phyloP scores from a whole-genome alignment of 2,113 vertebrate genomes.

The Serinus canaria region DNA sequence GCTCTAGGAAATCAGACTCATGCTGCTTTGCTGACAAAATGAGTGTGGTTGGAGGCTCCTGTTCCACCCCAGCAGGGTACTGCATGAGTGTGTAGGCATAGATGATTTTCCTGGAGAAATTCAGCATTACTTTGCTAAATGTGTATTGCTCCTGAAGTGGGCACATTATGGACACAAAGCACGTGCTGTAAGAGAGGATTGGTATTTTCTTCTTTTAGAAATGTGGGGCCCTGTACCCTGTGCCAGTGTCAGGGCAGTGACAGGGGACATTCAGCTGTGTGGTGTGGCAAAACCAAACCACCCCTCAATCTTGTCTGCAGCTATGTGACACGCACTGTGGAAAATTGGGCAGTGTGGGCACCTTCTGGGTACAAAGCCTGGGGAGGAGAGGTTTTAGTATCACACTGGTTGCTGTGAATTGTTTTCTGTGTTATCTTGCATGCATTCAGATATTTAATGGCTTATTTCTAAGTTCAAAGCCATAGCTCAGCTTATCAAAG shows the following conservation, averaged over 20 bases:
- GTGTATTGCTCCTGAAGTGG: not conserved
- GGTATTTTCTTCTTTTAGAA: not conserved
- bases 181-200: not conserved
- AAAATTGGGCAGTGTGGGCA: not conserved
- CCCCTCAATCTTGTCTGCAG: not conserved
- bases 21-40: not conserved
- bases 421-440: not conserved
- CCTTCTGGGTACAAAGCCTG: not conserved
- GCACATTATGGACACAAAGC: not conserved
- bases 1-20: not conserved
- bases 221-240: not conserved
- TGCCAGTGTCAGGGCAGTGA: not conserved
- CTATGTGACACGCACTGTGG: rapidly evolving
- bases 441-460: not conserved
- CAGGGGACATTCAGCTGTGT: not conserved
- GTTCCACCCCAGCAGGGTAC: not conserved
- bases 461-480: not conserved
- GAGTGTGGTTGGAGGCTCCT: not conserved
- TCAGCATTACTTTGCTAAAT: not conserved
- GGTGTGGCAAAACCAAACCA: not conserved
- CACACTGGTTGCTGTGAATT: not conserved
- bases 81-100: not conserved
- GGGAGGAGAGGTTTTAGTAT: not conserved
- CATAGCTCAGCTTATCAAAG: not conserved
- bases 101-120: not conserved